Evolutionary conservation across 2,797 vertebrate genomes (phyloP), one percentile per base, ranked within the genome.

Genomic region (Chaenodraco wilsoni): DNA sequence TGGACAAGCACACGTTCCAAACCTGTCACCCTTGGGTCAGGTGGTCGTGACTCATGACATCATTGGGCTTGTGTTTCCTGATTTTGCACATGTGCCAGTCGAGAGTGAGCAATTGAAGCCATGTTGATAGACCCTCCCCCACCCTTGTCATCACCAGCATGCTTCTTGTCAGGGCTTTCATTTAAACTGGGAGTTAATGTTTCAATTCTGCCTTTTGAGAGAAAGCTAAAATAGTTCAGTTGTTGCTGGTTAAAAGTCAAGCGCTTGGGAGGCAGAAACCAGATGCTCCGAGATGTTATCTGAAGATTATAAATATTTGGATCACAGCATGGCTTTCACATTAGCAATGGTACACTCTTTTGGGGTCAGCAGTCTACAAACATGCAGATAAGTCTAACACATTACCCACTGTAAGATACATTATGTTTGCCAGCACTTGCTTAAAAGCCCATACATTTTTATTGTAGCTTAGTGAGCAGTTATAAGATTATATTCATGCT

Each of bases 41-140:
- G 46, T 40, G 83, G 74, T 84, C 74, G 64, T 89, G 90, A 92
- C 90, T 84, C 74, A 65, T 89, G 90, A 92, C 90, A 89, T 93
- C 84, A 78, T 33, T 62, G 70, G 55, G 68, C 74, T 88, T 81
- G 82, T 76, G 86, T 92, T 91, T 91, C 84, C 83, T 88, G 80
- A 87, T 88, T 56, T 52, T 81, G 79, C 78, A 67, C 83, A 74
- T 69, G 37, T 82, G 87, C 81, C 80, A 66, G 83, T 65, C 6
- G 52, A 64, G 72, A 70, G 60, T 65, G 51, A 84, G 65, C 67
- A 54, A 55, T 68, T 17, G 59, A 63, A 66, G 76, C 58, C 37
- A 48, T 16, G 27, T 68, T 78, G 74, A 74, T 66, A 62, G 52
- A 40, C 46, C 52, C 66, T 69, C 6, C 48, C 33, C 14, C 10